Evolutionary conservation across 1,140 invertebrate species (phyloP), one percentile per base, ranked within the genome.

Genomic region (Bacillus rossius): DNA sequence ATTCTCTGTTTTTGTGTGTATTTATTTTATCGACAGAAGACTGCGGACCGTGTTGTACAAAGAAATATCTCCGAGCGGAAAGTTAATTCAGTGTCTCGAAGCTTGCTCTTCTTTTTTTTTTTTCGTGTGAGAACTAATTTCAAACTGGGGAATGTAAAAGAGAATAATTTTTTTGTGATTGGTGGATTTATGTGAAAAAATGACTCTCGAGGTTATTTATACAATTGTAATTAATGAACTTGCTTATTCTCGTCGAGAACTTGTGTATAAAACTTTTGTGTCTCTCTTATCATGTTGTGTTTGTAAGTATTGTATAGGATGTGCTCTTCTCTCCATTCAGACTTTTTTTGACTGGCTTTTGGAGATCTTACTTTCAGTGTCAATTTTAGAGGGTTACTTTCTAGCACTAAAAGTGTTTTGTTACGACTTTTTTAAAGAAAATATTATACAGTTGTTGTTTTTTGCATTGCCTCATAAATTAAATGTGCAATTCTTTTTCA

Each of bases 401-500:
- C 17, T 19, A 19, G 17, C 37, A 57, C 41, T 57, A 34, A 54
- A 53, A 57, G 26, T 57, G 47, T 34, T 57, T 49, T 22, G 38
- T 23, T 26, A 49, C 41, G 10, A 34, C 20, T 48, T 25, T 26
- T 56, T 55, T 45, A 34, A 34, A 34, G 29, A 34, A 34, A 34
- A 4, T 34, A 34, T 34, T 34, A 34, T 34, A 34, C 10, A 34
- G 29, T 34, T 34, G 29, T 34, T 34, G 29, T 34, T 34, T 55
- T 40, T 55, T 54, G 51, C 53, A 55, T 55, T 55, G 37, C 48
- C 51, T 37, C 23, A 25, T 25, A 41, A 55, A 42, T 25, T 55
- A 37, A 55, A 55, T 57, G 55, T 57, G 55, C 55, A 57, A 57
- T 57, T 57, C 55, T 50, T 57, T 57, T 50, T 57, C 55, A 48